Evolutionary conservation across 2,113 vertebrate species (phyloP), one percentile per base, ranked within the genome.

Genomic region (Phyllostomus hastatus): DNA sequence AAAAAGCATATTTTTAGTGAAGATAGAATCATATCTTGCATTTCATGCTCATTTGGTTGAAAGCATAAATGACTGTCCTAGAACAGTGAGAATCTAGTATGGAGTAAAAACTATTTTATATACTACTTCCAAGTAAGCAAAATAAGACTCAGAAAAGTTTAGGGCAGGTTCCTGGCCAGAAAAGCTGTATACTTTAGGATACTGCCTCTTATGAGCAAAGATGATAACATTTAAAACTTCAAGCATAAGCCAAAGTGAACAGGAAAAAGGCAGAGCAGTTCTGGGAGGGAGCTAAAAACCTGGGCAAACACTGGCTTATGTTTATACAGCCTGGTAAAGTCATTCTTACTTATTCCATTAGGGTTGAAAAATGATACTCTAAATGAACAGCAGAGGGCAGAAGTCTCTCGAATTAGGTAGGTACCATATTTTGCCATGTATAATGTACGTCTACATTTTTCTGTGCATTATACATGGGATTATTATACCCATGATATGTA

Each of bases 371-470:
- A 75, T 16, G 78, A 95, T 64, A 78, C 43, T 76, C 33, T 24
- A 66, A 52, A 73, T 20, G 64, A 75, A 81, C 26, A 66, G 48
- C 78, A 95, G 90, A 96, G 80, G 92, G 94, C 94, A 95, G 78
- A 93, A 87, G 52, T 38, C 15, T 67, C 80, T n/a, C 31, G 7
- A 81, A 57, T 41, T 15, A 66, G 86, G 69, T 80, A 67, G 79
- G 54, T 57, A 57, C 22, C 8, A 15, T 57, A 57, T 57, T 24
- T 57, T 24, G 54, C 54, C 54, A 20, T 20, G 52, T 54, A 54
- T 7, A 54, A 57, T 57, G 22, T 22, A 24, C 54, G 9, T 20
- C 54, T 24, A 57, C 14, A 15, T 57, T 57, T 57, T 57, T 57
- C 15, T 57, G 54, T 2, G 8, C 22, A 24, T 57, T 57, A 24